These are phyloP conservation scores for Megaustenia siamemsis DNA, from an alignment of 2,888 invertebrate species.

Conservation along the genomic window DNA sequence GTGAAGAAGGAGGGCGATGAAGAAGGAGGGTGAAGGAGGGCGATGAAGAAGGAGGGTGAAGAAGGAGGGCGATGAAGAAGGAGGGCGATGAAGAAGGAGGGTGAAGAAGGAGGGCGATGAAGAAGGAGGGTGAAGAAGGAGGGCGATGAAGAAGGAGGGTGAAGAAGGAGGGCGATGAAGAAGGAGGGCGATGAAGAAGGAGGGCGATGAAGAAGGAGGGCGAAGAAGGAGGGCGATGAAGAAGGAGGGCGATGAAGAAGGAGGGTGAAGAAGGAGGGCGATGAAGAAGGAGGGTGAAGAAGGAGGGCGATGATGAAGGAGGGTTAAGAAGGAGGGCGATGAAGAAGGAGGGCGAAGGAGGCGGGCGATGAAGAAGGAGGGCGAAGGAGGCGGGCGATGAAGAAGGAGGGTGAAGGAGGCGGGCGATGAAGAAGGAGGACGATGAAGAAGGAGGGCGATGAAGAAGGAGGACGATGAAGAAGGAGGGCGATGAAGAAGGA, in stretches of 20 bases:
- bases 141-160: background rate
- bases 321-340: background rate
- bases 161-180: background rate
- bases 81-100: background rate
- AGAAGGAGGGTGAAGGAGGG: background rate
- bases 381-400: background rate
- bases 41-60: background rate
- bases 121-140: background rate
- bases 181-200: background rate
- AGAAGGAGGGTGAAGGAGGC: background rate
- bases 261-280: background rate
- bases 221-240: background rate
- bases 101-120: background rate
- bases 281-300: background rate
- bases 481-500: too few relatives aligned
- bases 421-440: background rate
- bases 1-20: background rate
- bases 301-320: background rate
- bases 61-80: background rate
- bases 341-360: background rate
- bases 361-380: background rate
- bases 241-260: too few relatives aligned
- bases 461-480: too few relatives aligned
- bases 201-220: background rate
- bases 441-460: background rate